phyloP scores from a whole-genome alignment of 2,797 vertebrate species.

The Pangasius larnaudii region DNA sequence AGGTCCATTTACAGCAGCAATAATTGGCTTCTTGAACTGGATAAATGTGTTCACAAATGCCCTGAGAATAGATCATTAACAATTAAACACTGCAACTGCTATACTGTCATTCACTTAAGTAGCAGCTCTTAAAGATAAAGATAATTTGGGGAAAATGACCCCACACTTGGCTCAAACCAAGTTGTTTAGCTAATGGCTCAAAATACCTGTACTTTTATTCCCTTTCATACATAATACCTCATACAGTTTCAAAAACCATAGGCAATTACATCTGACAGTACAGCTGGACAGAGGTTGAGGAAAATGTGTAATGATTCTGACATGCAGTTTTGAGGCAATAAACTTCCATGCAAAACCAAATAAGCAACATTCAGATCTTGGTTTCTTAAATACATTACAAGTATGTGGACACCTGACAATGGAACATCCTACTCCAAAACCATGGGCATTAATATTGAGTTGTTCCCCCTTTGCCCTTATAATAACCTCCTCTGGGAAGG shows the following conservation, averaged over 20 bases:
- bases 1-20: conserved; percentile 93
- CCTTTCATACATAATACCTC: neutral
- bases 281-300: neutral
- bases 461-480: no score
- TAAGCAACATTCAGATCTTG: neutral
- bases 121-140: neutral
- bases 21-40: conserved; percentile 97
- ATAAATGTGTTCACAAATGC: conserved; percentile 97
- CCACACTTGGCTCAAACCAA: neutral
- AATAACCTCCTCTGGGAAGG: neutral
- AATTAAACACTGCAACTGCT: neutral
- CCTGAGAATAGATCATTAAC: conserved; percentile 69
- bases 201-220: neutral
- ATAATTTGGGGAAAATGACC: neutral
- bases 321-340: neutral
- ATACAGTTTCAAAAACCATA: neutral
- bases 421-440: neutral
- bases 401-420: neutral
- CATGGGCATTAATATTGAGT: no score
- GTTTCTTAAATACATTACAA: neutral
- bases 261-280: neutral
- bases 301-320: neutral
- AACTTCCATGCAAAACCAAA: neutral
- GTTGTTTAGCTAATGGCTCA: neutral
- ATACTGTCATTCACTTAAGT: neutral